Percentiles rank a stretch among this genome's conserved stretches.
These are phyloP conservation scores for Tetraneura akinire DNA, from an alignment of 1,140 invertebrate genomes.

Conservation along the genomic window DNA sequence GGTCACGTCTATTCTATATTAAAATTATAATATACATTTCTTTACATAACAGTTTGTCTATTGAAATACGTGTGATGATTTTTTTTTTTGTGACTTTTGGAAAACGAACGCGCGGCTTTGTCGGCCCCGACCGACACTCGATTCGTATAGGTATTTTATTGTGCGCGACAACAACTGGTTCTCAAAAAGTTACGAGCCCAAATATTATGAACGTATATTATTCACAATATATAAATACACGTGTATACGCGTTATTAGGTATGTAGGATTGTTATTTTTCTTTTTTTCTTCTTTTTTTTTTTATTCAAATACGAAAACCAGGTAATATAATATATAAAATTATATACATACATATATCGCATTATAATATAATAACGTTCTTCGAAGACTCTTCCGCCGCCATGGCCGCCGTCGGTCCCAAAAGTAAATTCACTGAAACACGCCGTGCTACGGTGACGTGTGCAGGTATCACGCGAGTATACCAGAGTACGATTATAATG, in stretches of 20 bases:
- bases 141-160: conserved; percentile 41
- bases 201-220: conserved; percentile 37
- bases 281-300: neutral
- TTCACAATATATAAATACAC: no score
- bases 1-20: neutral
- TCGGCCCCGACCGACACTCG: neutral
- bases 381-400: neutral
- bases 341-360: no score
- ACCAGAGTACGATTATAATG: no score
- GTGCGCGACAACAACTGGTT: conserved; percentile 37
- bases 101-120: conserved; percentile 14
- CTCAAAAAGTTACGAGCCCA: conserved; percentile 40
- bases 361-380: conserved; percentile 7
- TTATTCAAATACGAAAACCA: conserved; percentile 11
- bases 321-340: neutral
- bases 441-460: no score
- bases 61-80: conserved; percentile 34
- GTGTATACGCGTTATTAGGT: no score
- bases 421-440: neutral
- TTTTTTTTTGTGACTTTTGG: neutral
- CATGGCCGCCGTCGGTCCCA: neutral
- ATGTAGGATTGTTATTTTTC: neutral
- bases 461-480: no score
- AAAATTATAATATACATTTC: no score
- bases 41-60: no score